Evolutionary conservation across 1,140 invertebrate species (phyloP), one percentile per base, ranked within the genome.

Genomic region (Drosophila suzukii): DNA sequence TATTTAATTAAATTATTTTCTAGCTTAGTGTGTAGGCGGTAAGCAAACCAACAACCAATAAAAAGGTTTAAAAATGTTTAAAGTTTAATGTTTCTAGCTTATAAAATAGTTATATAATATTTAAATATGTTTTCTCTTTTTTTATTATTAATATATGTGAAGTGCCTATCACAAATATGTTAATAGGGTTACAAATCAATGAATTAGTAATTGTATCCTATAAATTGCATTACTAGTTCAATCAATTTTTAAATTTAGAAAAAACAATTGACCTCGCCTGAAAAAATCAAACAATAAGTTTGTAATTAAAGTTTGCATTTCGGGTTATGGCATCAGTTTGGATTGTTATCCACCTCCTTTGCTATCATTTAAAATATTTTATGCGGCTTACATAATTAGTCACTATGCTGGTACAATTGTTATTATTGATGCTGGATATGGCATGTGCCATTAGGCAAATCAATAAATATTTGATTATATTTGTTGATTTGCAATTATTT

Each of bases 401-500:
- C 70, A 51, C 30, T 30, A 70, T 62, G 63, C 59, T 63, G 61
- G 65, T 32, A 24, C 32, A 56, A 38, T 54, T 78, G 24, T 20
- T 36, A 41, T 39, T 60, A 51, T 58, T 53, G 17, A 27, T 47
- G 43, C 38, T 49, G 41, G 30, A 30, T n/a, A 27, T n/a, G 41
- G 59, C 54, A 51, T 67, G 71, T 73, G 79, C 78, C 82, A 86
- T 85, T 82, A 79, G 55, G 27, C 47, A 53, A 79, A 86, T 88
- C 79, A 89, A 88, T 86, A 80, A 88, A 83, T 89, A 83, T 88
- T 89, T 83, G 84, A 88, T 88, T 80, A 74, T 66, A 88, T 80
- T 88, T 88, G 83, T 88, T 88, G 79, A 89, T 83, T 88, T 83
- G 78, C 76, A 88, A 83, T 74, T 77, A 83, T 83, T 83, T 82